Evolutionary conservation across 2,113 vertebrate species (phyloP).

Genomic region (Tinamus guttatus): DNA sequence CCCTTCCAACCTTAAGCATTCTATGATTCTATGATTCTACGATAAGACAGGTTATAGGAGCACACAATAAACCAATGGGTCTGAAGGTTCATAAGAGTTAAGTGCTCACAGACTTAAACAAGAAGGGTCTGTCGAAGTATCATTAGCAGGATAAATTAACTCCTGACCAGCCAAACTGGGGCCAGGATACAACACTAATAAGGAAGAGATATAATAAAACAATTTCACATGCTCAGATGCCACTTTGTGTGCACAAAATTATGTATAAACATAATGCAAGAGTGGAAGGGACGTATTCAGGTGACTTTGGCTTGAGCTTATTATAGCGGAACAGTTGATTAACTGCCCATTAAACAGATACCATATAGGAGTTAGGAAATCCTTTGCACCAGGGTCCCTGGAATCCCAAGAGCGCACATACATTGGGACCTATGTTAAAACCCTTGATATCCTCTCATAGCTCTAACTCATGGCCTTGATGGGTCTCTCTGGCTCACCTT

Average conservation of each 20-base stretch:
- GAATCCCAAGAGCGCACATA: neutral
- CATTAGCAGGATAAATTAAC: neutral
- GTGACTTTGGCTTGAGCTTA: neutral
- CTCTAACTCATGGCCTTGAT: neutral
- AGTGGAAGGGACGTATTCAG: neutral
- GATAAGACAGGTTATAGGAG: neutral
- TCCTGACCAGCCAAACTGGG: neutral
- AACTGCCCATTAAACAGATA: neutral
- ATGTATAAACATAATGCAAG: neutral
- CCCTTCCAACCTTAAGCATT: too few species aligned
- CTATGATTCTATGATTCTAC: too few species aligned
- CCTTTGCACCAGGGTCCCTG: neutral
- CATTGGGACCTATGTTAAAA: rapidly evolving
- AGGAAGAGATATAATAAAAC: neutral
- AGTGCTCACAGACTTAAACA: neutral
- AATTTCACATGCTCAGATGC: neutral
- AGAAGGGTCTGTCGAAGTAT: neutral
- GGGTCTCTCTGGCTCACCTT: neutral
- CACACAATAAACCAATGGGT: neutral
- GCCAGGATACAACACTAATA: neutral
- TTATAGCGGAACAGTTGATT: neutral
- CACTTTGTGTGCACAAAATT: neutral
- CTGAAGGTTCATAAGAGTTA: neutral
- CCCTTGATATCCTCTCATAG: neutral
- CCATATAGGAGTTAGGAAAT: neutral